Conservation (phyloP, 1,140 invertebrate genomes). For the Pogonomyrmex barbatus region DNA sequence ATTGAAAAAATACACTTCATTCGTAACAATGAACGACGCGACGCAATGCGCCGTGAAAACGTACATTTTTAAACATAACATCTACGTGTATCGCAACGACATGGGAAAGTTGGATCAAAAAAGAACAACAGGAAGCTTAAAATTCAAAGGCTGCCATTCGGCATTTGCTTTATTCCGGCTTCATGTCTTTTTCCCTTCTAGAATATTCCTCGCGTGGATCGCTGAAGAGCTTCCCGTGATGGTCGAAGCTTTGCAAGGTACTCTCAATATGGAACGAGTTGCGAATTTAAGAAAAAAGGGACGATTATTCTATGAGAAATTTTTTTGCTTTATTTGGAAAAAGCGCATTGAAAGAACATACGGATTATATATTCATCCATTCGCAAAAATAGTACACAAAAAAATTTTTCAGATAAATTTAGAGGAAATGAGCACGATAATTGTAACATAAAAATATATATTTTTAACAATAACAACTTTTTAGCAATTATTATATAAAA, state of each 20-base stretch:
- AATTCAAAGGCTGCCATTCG: slow-evolving; percentile 53
- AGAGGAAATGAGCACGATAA: background rate
- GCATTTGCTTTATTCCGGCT: slow-evolving; percentile 38
- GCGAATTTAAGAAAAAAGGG: slow-evolving; percentile 23
- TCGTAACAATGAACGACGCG: background rate
- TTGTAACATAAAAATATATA: background rate
- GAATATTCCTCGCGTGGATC: slow-evolving; percentile 30
- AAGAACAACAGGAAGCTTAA: background rate
- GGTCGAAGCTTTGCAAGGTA: background rate
- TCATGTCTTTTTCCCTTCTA: slow-evolving; percentile 1
- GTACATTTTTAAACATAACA: slow-evolving; percentile 31
- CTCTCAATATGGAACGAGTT: slow-evolving; percentile 17
- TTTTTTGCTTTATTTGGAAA: background rate
- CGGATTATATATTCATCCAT: background rate
- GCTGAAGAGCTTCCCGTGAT: background rate
- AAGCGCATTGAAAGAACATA: background rate
- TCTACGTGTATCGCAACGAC: slow-evolving; percentile 27
- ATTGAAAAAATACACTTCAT: background rate
- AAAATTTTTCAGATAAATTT: background rate
- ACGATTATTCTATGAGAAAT: slow-evolving; percentile 12
- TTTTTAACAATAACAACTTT: background rate
- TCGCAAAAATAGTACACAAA: background rate
- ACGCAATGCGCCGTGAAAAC: slow-evolving; percentile 8
- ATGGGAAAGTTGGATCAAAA: background rate
- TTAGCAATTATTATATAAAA: background rate